Base-by-base conservation (phyloP, 2,797 vertebrate species). In the Ibycter americanus region DNA sequence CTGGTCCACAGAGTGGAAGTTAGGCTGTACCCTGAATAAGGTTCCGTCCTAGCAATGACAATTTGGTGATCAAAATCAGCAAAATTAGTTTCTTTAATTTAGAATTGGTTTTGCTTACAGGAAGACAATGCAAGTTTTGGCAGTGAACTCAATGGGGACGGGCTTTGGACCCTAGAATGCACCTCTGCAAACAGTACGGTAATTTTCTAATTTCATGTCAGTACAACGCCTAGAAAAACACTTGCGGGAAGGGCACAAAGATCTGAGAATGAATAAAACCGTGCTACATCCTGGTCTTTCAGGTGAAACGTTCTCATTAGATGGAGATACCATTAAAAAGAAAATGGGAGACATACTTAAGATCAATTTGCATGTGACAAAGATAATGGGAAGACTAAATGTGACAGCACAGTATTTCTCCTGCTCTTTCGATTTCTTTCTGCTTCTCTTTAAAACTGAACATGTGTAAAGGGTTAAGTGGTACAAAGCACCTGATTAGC, bases 1-100 rank as follows among this genome's bases (percentile, higher is more conserved):
- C 97, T 96, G 97, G 86, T 91, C 94, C 89, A 94, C 97, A 97
- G 89, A 97, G 97, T 95, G 96, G 97, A 97, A 97, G 90, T 96
- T 86, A 96, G 97, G 93, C 89, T 97, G 91, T 97, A 97, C 96
- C 94, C 96, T 97, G 97, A 92, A 76, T 76, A 94, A 89, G 95
- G 97, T 97, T 98, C 97, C 87, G 67, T 94, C 92, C 96, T 95
- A 94, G 74, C 9, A 8, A 29, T 9, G 62, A 92, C 96, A 95
- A 96, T 96, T 95, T 92, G 84, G 92, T 54, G 95, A 93, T 73
- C 88, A 87, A 87, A 97, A 96, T 92, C 56, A 46, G 86, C 42
- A 86, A 89, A 72, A 77, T 5, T 1, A 65, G 29, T 67, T 73
- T 44, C 8, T 6, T 34, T 46, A 80, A 79, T 89, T 96, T 62